Base-by-base conservation (phyloP, 2,797 vertebrate species). In the Streptopelia turtur region DNA sequence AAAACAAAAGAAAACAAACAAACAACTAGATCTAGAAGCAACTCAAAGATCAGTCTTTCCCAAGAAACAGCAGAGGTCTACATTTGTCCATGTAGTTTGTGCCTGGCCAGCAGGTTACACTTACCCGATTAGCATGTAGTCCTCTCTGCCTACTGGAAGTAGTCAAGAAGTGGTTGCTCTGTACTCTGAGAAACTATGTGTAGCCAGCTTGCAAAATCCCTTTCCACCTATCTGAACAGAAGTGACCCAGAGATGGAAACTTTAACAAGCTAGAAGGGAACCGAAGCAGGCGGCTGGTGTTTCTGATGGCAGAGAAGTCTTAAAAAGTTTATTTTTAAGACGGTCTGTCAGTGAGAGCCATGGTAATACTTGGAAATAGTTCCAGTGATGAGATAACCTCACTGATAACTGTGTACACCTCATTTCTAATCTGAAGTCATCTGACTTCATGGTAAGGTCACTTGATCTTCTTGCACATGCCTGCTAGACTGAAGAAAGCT, bases 91-190 rank as follows among this genome's bases (percentile, higher is more conserved):
- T 28, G 10, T 52, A 10, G n/a, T 49, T 60, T 45, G 47, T 60
- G 70, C 28, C 39, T 59, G 16, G 31, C 14, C 57, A 70, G 52
- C n/a, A 79, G n/a, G 22, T 56, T 41, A 55, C 47, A 24, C 30
- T 69, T 60, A 50, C 5, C 15, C 12, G 45, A 39, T 30, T n/a
- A 60, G 52, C 68, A 35, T 0, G 0, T 27, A 39, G 25, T 45
- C 41, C 41, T 75, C 0, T 0, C 39, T 49, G 1, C 31, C 17
- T 45, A 5, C 28, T 60, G n/a, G 21, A 24, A 71, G 14, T 20
- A 56, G 28, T 3, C n/a, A 57, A 39, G 47, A 45, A 47, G 53
- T 30, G 22, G 11, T 61, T 80, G 37, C 37, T 52, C 43, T 66
- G 5, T 53, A 16, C 10, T 50, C 25, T 65, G 63, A 56, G 39